Evolutionary conservation across 2,888 invertebrate species (phyloP).

Genomic region (Sesia bembeciformis): DNA sequence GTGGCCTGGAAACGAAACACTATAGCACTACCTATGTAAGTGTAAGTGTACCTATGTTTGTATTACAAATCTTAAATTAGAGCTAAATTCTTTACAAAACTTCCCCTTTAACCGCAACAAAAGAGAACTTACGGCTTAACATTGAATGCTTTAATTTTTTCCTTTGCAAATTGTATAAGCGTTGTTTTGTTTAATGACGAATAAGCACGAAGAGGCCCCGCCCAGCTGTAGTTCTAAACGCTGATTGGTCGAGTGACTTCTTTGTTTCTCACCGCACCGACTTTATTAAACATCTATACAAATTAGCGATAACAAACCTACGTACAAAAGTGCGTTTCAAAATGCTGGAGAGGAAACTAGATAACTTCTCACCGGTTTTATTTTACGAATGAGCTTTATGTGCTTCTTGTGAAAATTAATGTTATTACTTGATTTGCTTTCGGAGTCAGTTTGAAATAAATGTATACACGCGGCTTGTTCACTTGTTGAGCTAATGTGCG

Average conservation of each 20-base stretch:
- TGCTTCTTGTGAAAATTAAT: too few relatives aligned
- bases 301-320: conserved; percentile 32
- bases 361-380: neutral
- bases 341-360: neutral
- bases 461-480: neutral
- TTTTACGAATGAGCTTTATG: too few relatives aligned
- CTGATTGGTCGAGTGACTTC: conserved; percentile 10
- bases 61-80: neutral
- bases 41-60: too few relatives aligned
- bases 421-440: neutral
- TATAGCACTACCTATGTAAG: too few relatives aligned
- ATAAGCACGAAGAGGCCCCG: conserved; percentile 48
- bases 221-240: conserved; percentile 36
- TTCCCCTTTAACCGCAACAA: conserved; percentile 12
- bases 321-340: conserved; percentile 2
- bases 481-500: conserved; percentile 7
- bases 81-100: neutral
- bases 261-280: conserved; percentile 48
- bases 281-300: conserved; percentile 47
- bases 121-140: conserved; percentile 20
- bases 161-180: conserved; percentile 46
- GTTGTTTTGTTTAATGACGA: conserved; percentile 48
- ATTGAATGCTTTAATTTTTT: conserved; percentile 53
- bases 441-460: neutral
- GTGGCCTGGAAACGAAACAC: too few relatives aligned